phyloP scores from a whole-genome alignment of 2,888 invertebrate species.

The Neria commutata region DNA sequence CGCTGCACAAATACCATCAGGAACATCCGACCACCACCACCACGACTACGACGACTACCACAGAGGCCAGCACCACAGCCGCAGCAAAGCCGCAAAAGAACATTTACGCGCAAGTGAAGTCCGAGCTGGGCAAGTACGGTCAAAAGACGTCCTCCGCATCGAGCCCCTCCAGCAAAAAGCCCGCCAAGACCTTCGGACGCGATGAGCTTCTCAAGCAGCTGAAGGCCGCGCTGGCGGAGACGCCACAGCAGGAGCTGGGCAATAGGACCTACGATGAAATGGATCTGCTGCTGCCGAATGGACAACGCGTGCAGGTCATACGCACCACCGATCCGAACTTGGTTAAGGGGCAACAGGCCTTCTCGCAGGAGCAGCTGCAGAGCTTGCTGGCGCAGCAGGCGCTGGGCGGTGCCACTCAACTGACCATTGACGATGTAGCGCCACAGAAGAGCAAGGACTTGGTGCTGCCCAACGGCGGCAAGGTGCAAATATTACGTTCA shows the following conservation, averaged over 20 bases:
- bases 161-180: constrained; percentile 43
- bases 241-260: constrained; percentile 68
- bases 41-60: constrained; percentile 71
- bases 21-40: constrained; percentile 74
- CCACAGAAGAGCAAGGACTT: constrained; percentile 69
- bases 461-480: constrained; percentile 74
- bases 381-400: constrained; percentile 52
- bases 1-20: constrained; percentile 71
- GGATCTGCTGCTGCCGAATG: constrained; percentile 75
- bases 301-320: constrained; percentile 76
- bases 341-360: constrained; percentile 66
- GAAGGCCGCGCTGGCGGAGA: constrained; percentile 74
- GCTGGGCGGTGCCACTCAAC: constrained; percentile 34
- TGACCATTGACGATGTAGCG: constrained; percentile 48
- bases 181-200: constrained; percentile 69
- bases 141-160: constrained; percentile 38
- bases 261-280: constrained; percentile 75
- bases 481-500: constrained; percentile 74
- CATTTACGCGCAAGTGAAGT: constrained; percentile 67
- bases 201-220: constrained; percentile 78
- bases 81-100: constrained; percentile 66
- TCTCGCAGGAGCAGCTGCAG: constrained; percentile 62
- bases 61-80: constrained; percentile 59
- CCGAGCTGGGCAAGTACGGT: constrained; percentile 61
- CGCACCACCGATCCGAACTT: constrained; percentile 74